phyloP scores from a whole-genome alignment of 64 coral and sea anemone genomes.

The Actinia equina region DNA sequence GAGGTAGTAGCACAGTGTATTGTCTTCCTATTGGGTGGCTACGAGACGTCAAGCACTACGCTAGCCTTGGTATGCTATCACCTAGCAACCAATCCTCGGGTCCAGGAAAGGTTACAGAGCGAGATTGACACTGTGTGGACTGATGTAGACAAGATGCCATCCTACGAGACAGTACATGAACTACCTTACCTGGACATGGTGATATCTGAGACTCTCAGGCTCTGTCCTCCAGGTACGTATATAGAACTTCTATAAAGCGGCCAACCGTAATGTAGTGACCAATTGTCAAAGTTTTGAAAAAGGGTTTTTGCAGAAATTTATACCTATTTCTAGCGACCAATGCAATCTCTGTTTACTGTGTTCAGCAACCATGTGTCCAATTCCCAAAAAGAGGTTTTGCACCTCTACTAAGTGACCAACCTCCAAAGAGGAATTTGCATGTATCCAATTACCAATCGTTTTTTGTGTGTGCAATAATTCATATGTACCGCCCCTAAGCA shows the following conservation, averaged over 20 bases:
- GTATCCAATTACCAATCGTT: too few relatives aligned
- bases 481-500: too few relatives aligned
- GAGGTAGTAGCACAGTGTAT: constrained; percentile 46
- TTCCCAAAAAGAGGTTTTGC: too few relatives aligned
- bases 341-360: too few relatives aligned
- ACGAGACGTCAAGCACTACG: constrained; percentile 45
- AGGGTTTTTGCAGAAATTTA: too few relatives aligned
- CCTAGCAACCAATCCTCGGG: constrained; percentile 36
- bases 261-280: neutral
- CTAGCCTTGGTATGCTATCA: constrained; percentile 16
- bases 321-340: too few relatives aligned
- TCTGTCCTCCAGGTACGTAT: constrained; percentile 38
- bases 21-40: constrained; percentile 36
- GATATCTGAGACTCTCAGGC: constrained; percentile 51
- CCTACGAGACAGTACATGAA: constrained; percentile 39
- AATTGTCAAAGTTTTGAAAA: neutral
- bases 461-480: too few relatives aligned
- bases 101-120: constrained; percentile 37
- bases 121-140: constrained; percentile 47
- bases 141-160: constrained; percentile 44
- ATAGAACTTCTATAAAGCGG: neutral
- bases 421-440: too few relatives aligned
- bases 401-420: too few relatives aligned
- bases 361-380: too few relatives aligned
- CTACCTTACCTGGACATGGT: constrained; percentile 51